Evolutionary conservation across 92 coral and sea anemone species (phyloP).

Genomic region (Heliopora coerulea): DNA sequence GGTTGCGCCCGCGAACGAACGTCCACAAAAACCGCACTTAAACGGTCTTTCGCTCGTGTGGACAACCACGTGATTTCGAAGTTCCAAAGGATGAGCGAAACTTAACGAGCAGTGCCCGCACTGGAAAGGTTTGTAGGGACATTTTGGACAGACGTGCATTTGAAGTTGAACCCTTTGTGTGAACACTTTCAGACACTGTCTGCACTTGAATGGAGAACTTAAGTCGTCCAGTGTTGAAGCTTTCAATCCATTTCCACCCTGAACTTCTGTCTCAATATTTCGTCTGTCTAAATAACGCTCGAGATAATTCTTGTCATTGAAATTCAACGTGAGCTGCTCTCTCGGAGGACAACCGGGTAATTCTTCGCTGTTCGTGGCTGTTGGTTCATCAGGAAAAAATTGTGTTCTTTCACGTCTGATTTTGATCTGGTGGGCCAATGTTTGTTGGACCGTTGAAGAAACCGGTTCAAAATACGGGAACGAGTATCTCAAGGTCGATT

Average conservation of each 20-base stretch:
- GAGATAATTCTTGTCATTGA: neutral
- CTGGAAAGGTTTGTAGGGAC: slow-evolving; percentile 86
- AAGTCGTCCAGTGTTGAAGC: slow-evolving; percentile 49
- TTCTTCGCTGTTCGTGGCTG: neutral
- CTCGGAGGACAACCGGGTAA: neutral
- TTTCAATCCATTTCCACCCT: neutral
- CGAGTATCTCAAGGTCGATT: neutral
- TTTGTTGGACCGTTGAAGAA: slow-evolving; percentile 15
- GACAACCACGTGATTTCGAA: slow-evolving; percentile 88
- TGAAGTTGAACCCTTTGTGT: slow-evolving; percentile 88
- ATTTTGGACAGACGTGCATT: slow-evolving; percentile 83
- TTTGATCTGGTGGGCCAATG: slow-evolving; percentile 21
- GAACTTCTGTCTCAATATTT: neutral
- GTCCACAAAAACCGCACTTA: slow-evolving; percentile 94
- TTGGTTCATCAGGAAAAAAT: neutral
- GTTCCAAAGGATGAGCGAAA: slow-evolving; percentile 71
- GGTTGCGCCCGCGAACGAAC: slow-evolving; percentile 95
- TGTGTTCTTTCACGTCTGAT: slow-evolving; percentile 6
- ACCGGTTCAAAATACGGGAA: neutral
- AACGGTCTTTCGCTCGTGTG: slow-evolving; percentile 91
- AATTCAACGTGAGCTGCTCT: neutral
- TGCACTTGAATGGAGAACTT: slow-evolving; percentile 81
- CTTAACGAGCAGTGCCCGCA: slow-evolving; percentile 92
- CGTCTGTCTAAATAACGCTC: neutral
- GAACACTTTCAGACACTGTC: slow-evolving; percentile 85